These are phyloP conservation scores for Odontesthes bonariensis DNA, from an alignment of 2,113 vertebrate genomes.

Conservation along the genomic window DNA sequence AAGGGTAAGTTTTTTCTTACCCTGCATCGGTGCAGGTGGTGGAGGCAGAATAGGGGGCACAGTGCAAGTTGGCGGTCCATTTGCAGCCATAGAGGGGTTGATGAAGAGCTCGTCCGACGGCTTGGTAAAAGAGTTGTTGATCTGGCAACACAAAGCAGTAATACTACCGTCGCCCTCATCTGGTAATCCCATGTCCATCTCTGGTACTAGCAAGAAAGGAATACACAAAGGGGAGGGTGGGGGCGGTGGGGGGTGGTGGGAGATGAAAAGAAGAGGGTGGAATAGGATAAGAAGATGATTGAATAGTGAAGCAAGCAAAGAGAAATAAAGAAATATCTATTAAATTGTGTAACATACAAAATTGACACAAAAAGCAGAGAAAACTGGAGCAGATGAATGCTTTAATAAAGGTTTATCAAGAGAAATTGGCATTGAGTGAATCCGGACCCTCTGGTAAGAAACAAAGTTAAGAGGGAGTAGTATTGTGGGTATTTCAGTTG, in stretches of 20 bases:
- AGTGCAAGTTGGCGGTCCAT: constrained; percentile 66
- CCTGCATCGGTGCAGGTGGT: constrained; percentile 76
- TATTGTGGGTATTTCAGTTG: too few relatives aligned
- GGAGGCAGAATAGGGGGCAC: constrained; percentile 72
- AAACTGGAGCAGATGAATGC: constrained; percentile 26
- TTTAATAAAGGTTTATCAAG: constrained; percentile 16
- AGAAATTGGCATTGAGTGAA: constrained; percentile 20
- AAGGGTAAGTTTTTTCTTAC: constrained; percentile 61
- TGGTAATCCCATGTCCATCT: constrained; percentile 83
- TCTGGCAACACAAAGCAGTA: constrained; percentile 89
- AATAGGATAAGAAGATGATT: not conserved
- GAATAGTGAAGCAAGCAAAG: not conserved
- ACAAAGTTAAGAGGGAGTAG: not conserved
- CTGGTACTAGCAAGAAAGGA: constrained; percentile 74
- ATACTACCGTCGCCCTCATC: constrained; percentile 85
- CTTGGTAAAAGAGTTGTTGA: constrained; percentile 86
- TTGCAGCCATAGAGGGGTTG: constrained; percentile 67
- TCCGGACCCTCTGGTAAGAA: not conserved
- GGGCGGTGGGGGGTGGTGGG: not conserved
- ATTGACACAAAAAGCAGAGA: constrained; percentile 23
- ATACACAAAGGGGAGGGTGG: not conserved
- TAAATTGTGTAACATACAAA: constrained; percentile 30
- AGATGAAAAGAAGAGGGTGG: not conserved
- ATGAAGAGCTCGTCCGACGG: constrained; percentile 82
- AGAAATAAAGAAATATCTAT: constrained; percentile 1